These are phyloP conservation scores for Phocides pigmalion DNA, from an alignment of 1,140 invertebrate species.

Conservation along the genomic window DNA sequence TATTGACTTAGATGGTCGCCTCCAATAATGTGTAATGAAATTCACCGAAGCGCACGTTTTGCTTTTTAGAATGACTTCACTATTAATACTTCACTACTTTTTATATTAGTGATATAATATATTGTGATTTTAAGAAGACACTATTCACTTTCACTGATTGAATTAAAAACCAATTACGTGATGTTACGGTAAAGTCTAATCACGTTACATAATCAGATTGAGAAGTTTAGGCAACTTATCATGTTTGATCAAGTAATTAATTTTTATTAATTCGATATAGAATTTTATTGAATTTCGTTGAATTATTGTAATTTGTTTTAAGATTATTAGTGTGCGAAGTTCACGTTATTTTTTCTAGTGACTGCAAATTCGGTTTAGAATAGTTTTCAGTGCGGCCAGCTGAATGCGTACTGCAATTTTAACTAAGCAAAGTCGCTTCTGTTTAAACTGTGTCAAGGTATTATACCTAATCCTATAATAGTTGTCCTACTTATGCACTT, in stretches of 20 bases:
- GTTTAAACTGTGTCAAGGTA: constrained; percentile 17
- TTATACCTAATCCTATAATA: constrained; percentile 30
- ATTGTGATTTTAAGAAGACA: neutral
- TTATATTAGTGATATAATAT: neutral
- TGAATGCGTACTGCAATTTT: neutral
- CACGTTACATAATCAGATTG: neutral
- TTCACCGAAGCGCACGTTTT: too few relatives aligned
- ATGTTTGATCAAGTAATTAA: neutral
- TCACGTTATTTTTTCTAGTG: neutral
- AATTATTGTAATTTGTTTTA: neutral
- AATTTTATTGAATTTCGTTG: too few relatives aligned
- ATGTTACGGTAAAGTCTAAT: neutral
- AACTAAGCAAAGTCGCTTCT: constrained; percentile 5
- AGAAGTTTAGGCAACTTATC: neutral
- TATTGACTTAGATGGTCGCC: too few relatives aligned
- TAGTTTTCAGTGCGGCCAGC: constrained; percentile 5
- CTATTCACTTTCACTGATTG: neutral
- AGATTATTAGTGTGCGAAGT: too few relatives aligned
- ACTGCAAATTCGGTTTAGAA: neutral
- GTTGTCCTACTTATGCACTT: constrained; percentile 1
- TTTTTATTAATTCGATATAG: neutral
- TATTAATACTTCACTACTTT: too few relatives aligned
- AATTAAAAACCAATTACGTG: neutral
- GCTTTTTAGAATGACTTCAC: neutral
- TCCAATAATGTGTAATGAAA: too few relatives aligned